Base-by-base conservation (phyloP, 2,113 vertebrate species). In the Taxidea taxus region DNA sequence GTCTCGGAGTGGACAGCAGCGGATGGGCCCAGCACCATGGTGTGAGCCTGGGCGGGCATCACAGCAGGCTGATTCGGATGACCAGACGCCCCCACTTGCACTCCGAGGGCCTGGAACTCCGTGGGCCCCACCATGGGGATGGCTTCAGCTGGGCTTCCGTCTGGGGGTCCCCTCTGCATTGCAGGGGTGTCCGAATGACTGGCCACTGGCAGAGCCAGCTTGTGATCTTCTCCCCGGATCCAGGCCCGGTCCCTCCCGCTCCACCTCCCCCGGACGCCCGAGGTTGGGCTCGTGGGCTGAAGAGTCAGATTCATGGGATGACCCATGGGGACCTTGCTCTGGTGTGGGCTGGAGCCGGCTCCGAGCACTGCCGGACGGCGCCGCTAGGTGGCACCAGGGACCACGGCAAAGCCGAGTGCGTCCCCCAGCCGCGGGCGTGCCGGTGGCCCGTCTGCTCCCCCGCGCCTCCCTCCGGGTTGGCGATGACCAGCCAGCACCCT, bases 371-470 rank as follows among this genome's bases (percentile, higher is more conserved):
- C 94, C 4, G 0, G 13, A 2, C 3, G 4, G 1, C 0, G 12
- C 92, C 95, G 27, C 95, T 14, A 94, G 97, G 92, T 80, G 97
- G 94, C 94, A 21, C 47, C 80, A 68, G 37, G 62, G 83, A 90
- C 96, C 56, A 8, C 3, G 11, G 18, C 42, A 39, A 29, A 0
- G 31, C 49, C 1, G 34, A 27, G 74, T 6, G 0, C 1, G 1
- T 68, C 11, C 25, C 3, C 13, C 0, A 10, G 80, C 9, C 1
- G 54, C 23, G 6, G 44, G 74, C 25, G 6, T 23, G n/a, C 11
- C 0, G 4, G 44, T 7, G 47, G 5, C 85, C 25, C 1, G 44
- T 4, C 4, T 5, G 0, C 27, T 42, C 87, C n/a, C 37, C 23
- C 0, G 49, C 23, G 4, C 25, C 51, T 51, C 44, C 51, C 20